Conservation (phyloP, 2,888 invertebrate genomes). For the Mactromeris polynyma region DNA sequence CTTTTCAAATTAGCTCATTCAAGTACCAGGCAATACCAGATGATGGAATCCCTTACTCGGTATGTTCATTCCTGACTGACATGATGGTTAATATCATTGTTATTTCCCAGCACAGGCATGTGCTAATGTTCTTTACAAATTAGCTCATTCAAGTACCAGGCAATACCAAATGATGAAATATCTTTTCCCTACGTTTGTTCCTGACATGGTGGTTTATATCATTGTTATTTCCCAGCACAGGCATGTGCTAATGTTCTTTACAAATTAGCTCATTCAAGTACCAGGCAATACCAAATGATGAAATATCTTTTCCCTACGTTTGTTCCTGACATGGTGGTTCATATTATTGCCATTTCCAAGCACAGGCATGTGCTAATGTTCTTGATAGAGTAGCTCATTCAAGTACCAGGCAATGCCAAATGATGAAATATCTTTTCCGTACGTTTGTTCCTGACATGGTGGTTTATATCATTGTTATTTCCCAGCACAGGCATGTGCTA, state of each 20-base stretch:
- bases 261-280: not conserved
- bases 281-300: not conserved
- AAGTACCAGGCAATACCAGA: not conserved
- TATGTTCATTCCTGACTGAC: not conserved
- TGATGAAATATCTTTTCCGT: not conserved
- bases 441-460: not conserved
- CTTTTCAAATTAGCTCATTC: not conserved
- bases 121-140: not conserved
- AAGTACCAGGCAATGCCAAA: not conserved
- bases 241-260: not conserved
- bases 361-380: not conserved
- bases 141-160: not conserved
- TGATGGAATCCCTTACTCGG: not conserved
- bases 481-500: not conserved
- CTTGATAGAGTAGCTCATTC: not conserved
- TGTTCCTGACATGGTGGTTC: not conserved
- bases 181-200: not conserved
- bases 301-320: not conserved
- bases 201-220: not conserved
- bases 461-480: not conserved
- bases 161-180: not conserved
- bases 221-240: not conserved
- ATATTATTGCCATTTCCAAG: not conserved
- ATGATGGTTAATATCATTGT: not conserved
- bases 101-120: conserved; percentile 2